Conservation (phyloP, 2,888 invertebrate species). For the Mayetiola destructor region DNA sequence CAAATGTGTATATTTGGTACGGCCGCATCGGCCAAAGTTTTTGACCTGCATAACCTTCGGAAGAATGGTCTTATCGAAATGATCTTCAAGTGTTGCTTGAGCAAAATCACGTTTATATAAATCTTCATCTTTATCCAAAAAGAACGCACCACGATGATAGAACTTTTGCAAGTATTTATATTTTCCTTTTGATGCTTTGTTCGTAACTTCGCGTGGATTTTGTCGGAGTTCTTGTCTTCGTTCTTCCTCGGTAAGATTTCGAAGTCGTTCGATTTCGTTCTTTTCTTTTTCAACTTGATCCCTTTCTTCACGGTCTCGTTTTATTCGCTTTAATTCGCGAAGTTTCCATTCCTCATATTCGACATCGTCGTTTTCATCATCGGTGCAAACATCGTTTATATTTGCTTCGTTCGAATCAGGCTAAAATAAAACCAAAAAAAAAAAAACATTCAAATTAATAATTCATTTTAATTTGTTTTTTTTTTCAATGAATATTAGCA, state of each 20-base stretch:
- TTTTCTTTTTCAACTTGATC: constrained; percentile 79
- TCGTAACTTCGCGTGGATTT: constrained; percentile 86
- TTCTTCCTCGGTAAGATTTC: constrained; percentile 94
- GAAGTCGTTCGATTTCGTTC: constrained; percentile 73
- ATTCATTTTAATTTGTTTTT: background rate
- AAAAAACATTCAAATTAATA: background rate
- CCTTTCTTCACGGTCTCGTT: constrained; percentile 88
- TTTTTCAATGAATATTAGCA: background rate
- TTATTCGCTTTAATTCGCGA: constrained; percentile 88
- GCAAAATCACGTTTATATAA: constrained; percentile 88
- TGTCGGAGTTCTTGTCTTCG: constrained; percentile 71
- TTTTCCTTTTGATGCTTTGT: constrained; percentile 87
- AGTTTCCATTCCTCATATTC: constrained; percentile 98
- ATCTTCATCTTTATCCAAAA: constrained; percentile 82
- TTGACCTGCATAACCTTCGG: constrained; percentile 99
- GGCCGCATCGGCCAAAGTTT: constrained; percentile 96
- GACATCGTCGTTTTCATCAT: constrained; percentile 90
- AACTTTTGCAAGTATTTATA: constrained; percentile 99
- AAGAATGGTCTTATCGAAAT: constrained; percentile 95
- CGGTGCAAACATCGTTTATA: constrained; percentile 76
- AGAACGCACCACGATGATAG: constrained; percentile 98
- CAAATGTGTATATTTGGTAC: constrained; percentile 97
- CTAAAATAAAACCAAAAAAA: constrained; percentile 25
- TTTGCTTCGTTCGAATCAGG: constrained; percentile 59
- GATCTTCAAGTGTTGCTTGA: constrained; percentile 93